phyloP scores from a whole-genome alignment of 2,797 vertebrate species.

The Dendrocincla tyrannina region DNA sequence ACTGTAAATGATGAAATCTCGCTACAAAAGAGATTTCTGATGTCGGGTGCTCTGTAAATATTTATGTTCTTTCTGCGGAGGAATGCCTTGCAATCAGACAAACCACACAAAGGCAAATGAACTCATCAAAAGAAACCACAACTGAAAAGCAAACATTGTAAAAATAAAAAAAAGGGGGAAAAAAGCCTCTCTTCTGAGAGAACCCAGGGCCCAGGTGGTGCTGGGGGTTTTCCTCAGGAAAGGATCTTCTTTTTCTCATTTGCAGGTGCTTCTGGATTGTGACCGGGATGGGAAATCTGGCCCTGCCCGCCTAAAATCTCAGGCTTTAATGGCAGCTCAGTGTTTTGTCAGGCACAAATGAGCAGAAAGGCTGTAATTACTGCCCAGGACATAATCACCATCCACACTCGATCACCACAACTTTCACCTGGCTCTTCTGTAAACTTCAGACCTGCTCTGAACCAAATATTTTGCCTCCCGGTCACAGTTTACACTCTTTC shows the following conservation, averaged over 20 bases:
- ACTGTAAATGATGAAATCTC: slow-evolving; percentile 31
- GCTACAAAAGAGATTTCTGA: slow-evolving; percentile 37
- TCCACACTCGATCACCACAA: not conserved
- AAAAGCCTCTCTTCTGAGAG: not conserved
- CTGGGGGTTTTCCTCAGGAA: not conserved
- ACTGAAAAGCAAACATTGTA: not conserved
- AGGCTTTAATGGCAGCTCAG: not conserved
- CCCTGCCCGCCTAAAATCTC: not conserved
- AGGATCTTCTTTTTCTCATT: not conserved
- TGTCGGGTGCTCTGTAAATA: slow-evolving; percentile 43
- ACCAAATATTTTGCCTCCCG: not conserved
- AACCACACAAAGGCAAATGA: slow-evolving; percentile 45
- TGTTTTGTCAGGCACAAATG: not conserved
- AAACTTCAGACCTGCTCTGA: not conserved
- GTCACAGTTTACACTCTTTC: not conserved
- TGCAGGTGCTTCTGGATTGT: slow-evolving; percentile 22
- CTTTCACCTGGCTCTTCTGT: not conserved
- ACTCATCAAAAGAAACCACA: slow-evolving; percentile 53
- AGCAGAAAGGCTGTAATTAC: not conserved
- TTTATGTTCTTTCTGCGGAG: slow-evolving; percentile 42
- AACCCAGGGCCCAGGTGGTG: not conserved
- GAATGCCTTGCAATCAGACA: slow-evolving; percentile 47
- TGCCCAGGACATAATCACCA: not conserved
- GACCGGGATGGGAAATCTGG: not conserved
- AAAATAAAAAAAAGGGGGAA: not conserved